These are phyloP conservation scores for Nanorana parkeri DNA, from an alignment of 2,113 vertebrate species.

Conservation along the genomic window DNA sequence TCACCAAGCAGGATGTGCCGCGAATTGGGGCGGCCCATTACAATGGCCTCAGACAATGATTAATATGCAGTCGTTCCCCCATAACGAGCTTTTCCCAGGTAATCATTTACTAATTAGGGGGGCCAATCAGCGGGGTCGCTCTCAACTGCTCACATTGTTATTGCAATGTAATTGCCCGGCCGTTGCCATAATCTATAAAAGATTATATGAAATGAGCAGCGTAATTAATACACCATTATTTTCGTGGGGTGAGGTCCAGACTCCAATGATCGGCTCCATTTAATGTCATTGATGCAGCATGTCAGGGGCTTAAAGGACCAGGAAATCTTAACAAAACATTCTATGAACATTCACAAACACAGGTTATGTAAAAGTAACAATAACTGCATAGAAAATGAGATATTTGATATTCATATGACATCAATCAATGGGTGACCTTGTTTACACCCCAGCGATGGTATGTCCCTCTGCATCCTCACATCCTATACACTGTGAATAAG, in stretches of 20 bases:
- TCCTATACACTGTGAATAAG: too few relatives aligned
- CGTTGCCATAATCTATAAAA: constrained; percentile 51
- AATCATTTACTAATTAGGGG: constrained; percentile 55
- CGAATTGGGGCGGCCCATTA: constrained; percentile 40
- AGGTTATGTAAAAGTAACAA: too few relatives aligned
- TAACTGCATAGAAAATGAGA: too few relatives aligned
- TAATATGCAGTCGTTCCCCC: constrained; percentile 46
- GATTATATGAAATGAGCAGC: constrained; percentile 47
- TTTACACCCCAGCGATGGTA: too few relatives aligned
- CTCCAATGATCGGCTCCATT: constrained; percentile 21
- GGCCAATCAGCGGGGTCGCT: constrained; percentile 33
- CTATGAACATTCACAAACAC: too few relatives aligned
- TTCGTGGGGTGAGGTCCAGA: constrained; percentile 45
- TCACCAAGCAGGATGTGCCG: constrained; percentile 11
- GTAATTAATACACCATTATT: constrained; percentile 50
- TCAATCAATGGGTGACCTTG: too few relatives aligned
- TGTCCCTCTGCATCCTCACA: too few relatives aligned
- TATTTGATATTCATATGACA: too few relatives aligned
- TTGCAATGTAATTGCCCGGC: constrained; percentile 44
- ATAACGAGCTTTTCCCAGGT: constrained; percentile 53
- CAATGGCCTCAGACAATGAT: constrained; percentile 52
- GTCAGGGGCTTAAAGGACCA: background rate
- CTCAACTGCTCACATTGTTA: constrained; percentile 35
- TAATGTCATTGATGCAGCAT: constrained; percentile 15
- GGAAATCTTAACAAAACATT: too few relatives aligned